Evolutionary conservation across 2,113 vertebrate genomes (phyloP), one percentile per base, ranked within the genome.

Genomic region (Carollia perspicillata): DNA sequence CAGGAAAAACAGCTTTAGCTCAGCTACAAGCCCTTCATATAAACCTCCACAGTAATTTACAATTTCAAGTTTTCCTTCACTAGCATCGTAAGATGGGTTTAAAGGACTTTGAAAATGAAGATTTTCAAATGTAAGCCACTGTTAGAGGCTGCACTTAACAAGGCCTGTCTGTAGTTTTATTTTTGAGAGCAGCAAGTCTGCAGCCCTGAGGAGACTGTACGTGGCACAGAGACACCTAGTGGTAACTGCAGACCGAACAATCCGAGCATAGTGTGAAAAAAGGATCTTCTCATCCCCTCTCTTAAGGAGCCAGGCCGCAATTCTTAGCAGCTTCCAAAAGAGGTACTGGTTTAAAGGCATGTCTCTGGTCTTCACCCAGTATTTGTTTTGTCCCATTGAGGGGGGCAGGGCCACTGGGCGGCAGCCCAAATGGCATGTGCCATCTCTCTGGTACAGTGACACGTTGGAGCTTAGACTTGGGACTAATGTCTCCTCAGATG

Each of bases 221-320:
- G 7, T 2, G 35, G 83, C 88, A 63, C 53, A 77, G 93, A 89
- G 97, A 51, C 89, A 89, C 23, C 96, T 84, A 87, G 94, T 92
- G 97, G 89, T 11, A 26, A 16, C 63, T n/a, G 10, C 3, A 69
- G 85, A 60, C 26, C 40, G 47, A 58, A 42, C 40, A 40, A 1
- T 3, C 40, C 4, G 40, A 90, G 35, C 18, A 11, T 37, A 68
- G 55, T 28, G 5, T 5, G 66, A 66, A 92, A 49, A 51, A 30
- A 8, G 2, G 4, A 1, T 30, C 7, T 14, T 49, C 26, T 72
- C 40, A 40, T 58, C 8, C 63, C 11, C 8, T 40, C 44, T 30
- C 40, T 26, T 13, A 23, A 22, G 55, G 3, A 9, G 49, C 3
- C 69, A 17, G 63, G 42, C 0, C 8, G 66, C 16, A 22, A 28